Evolutionary conservation across 2,113 vertebrate genomes (phyloP), one percentile per base, ranked within the genome.

Genomic region (Canis aureus): DNA sequence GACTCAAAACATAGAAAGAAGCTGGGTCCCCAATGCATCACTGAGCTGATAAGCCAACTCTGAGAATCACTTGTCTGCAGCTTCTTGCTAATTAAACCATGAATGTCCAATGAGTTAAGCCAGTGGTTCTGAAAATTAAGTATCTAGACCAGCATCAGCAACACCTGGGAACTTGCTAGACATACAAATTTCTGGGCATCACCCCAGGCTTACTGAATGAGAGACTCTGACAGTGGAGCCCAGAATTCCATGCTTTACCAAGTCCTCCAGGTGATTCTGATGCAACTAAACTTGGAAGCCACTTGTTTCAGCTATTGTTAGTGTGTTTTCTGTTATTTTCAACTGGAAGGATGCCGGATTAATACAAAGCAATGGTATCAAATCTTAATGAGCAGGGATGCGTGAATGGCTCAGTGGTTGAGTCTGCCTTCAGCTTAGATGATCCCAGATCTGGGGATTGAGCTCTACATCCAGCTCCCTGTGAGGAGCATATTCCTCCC

Each of bases 21-120:
- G 5, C 1, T 20, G 5, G 10, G 4, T 17, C 35, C 29, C 51
- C 8, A 5, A 35, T 15, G 1, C 43, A 3, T 17, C 11, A 3
- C 5, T 15, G 53, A 49, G 20, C 64, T 66, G 62, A 89, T 23
- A 32, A 51, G 57, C 15, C 16, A 76, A 11, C 29, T 20, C 51
- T 15, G 53, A 94, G 43, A 87, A 35, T 11, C 8, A 1, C 55
- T 35, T 38, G 20, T 62, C 25, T 87, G 51, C 19, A 88, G 29
- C 53, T 66, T 53, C 38, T 35, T 55, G 25, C 71, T 20, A 51
- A n/a, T 16, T 73, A 71, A 35, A 90, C 13, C 32, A 32, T 10
- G 17, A 23, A 32, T 22, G 49, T 35, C 84, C 69, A n/a, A 53
- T 60, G 60, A 59, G 27, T 35, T 15, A 90, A 83, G 12, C 12